Conservation (phyloP, 2,113 vertebrate genomes). For the Odobenus rosmarus region DNA sequence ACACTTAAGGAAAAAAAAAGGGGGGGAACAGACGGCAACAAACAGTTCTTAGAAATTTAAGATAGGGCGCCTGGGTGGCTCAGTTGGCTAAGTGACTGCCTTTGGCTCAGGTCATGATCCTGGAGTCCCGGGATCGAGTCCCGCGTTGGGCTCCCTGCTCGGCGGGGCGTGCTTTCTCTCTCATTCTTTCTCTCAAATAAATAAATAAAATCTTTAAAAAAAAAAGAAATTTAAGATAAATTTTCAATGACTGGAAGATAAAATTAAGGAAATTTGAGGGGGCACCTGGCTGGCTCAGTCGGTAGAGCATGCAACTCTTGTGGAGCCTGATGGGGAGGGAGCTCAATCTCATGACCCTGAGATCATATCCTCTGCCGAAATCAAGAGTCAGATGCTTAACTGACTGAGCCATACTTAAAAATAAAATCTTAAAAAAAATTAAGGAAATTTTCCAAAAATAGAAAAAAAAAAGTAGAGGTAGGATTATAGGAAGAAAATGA, state of each 20-base stretch:
- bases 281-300: neutral
- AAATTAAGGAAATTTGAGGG: neutral
- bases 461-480: neutral
- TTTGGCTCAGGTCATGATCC: too few relatives aligned
- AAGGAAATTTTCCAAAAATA: neutral
- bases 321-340: too few relatives aligned
- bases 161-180: too few relatives aligned
- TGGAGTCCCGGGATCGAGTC: too few relatives aligned
- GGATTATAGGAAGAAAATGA: neutral
- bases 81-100: too few relatives aligned
- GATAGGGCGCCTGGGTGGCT: neutral
- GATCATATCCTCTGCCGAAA: neutral
- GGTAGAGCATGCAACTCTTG: neutral
- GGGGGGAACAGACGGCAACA: neutral
- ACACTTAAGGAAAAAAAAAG: neutral
- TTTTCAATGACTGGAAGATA: neutral
- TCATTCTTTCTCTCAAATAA: too few relatives aligned
- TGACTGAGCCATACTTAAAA: neutral
- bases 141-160: too few relatives aligned
- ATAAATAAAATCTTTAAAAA: too few relatives aligned
- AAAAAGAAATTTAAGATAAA: neutral
- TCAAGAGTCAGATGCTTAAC: neutral
- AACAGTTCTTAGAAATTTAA: conserved; percentile 4
- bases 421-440: neutral
- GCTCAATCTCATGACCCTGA: too few relatives aligned